phyloP scores from a whole-genome alignment of 2,113 vertebrate genomes.

The Osmerus eperlanus region DNA sequence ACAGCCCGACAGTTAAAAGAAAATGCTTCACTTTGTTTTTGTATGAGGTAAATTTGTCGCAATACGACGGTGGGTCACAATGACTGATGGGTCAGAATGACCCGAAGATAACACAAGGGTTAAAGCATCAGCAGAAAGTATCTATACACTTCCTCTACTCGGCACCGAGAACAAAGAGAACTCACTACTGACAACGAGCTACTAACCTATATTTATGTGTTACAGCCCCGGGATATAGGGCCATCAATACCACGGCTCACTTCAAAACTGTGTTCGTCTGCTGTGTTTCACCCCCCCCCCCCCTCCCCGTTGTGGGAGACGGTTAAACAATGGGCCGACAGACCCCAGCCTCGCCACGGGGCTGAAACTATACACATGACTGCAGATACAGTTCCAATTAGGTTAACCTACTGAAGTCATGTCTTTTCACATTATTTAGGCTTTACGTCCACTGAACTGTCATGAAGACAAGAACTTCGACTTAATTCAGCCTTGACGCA shows the following conservation, averaged over 20 bases:
- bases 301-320: neutral
- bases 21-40: too few relatives aligned
- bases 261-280: constrained; percentile 32
- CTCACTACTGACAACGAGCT: constrained; percentile 50
- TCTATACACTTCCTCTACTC: neutral
- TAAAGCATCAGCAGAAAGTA: neutral
- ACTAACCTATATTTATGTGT: constrained; percentile 8
- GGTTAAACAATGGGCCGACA: constrained; percentile 23
- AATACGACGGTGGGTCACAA: too few relatives aligned
- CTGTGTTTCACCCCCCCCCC: neutral
- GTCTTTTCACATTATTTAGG: constrained; percentile 11
- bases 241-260: constrained; percentile 43
- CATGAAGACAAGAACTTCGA: neutral
- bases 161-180: constrained; percentile 56
- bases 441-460: neutral
- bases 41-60: too few relatives aligned
- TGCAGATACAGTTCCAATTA: constrained; percentile 13
- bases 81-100: too few relatives aligned
- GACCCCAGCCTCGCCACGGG: constrained; percentile 24
- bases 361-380: constrained; percentile 21
- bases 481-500: neutral
- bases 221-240: constrained; percentile 45
- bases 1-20: too few relatives aligned
- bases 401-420: constrained; percentile 8
- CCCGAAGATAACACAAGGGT: too few relatives aligned